A percentile compares a stretch with the other conserved stretches of the same genome.
These are phyloP conservation scores for Parascotia fuliginaria DNA, from an alignment of 2,888 invertebrate genomes.

Conservation along the genomic window DNA sequence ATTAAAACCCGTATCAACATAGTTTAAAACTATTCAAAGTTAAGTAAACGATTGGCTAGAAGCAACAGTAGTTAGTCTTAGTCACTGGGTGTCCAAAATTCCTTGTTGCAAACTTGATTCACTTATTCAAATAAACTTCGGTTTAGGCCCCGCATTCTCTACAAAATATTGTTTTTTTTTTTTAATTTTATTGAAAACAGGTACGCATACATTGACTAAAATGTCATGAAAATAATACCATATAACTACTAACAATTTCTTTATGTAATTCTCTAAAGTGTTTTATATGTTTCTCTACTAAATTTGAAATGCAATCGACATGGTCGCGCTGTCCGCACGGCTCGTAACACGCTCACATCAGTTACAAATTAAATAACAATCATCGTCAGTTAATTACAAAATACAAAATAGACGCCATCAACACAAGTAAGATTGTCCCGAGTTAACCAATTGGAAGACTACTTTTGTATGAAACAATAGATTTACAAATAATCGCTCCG, in stretches of 20 bases:
- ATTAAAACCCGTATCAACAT: conserved; percentile 6
- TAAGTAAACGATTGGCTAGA: conserved; percentile 39
- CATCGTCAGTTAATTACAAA: conserved; percentile 38
- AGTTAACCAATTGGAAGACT: conserved; percentile 78
- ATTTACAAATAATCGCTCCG: conserved; percentile 23
- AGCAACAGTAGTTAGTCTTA: conserved; percentile 21
- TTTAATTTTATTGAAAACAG: conserved; percentile 66
- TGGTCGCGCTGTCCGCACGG: conserved; percentile 12
- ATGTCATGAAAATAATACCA: conserved; percentile 69
- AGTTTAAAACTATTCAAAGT: conserved; percentile 21
- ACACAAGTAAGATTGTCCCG: conserved; percentile 56
- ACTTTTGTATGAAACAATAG: conserved; percentile 55
- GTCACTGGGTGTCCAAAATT: conserved; percentile 49
- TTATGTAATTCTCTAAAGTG: conserved; percentile 48
- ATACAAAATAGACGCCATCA: conserved; percentile 57
- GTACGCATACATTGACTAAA: conserved; percentile 74
- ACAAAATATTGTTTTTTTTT: conserved; percentile 55
- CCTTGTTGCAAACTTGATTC: conserved; percentile 37
- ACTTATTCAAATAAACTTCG: conserved; percentile 45
- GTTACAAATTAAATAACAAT: conserved; percentile 44
- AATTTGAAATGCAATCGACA: conserved; percentile 53
- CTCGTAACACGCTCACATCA: conserved; percentile 18
- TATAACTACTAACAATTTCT: conserved; percentile 44
- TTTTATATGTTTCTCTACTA: conserved; percentile 50
- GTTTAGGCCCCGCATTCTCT: conserved; percentile 65